A percentile compares a stretch with the other conserved stretches of the same genome.
Conservation (phyloP, 1,140 invertebrate species). For the Leptestheria dahalacensis region DNA sequence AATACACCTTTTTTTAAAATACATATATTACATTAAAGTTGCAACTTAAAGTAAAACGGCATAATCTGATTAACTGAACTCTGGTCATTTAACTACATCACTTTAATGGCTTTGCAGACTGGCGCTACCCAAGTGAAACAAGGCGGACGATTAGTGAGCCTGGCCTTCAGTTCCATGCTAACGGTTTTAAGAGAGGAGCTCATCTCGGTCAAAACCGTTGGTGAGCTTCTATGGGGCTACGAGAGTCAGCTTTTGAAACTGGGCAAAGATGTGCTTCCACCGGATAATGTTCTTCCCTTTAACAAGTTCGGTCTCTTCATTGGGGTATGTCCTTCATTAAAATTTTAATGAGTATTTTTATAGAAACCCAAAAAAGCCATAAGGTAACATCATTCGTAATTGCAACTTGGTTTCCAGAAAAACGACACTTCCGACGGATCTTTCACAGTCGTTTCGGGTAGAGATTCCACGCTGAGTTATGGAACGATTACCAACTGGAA, state of each 20-base stretch:
- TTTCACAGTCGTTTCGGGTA: conserved; percentile 62
- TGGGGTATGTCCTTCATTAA: conserved; percentile 47
- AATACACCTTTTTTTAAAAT: too few relatives aligned
- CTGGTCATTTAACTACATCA: background rate
- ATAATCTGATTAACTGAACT: background rate
- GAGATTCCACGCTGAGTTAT: conserved; percentile 51
- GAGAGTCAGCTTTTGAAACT: conserved; percentile 74
- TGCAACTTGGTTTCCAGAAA: conserved; percentile 54
- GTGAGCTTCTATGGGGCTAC: conserved; percentile 84
- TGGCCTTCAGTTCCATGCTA: conserved; percentile 74
- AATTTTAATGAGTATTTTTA: background rate
- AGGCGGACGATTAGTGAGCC: conserved; percentile 58
- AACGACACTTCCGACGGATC: conserved; percentile 50
- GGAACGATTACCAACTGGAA: conserved; percentile 64
- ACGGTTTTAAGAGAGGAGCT: conserved; percentile 77
- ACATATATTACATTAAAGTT: too few relatives aligned
- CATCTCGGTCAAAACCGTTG: conserved; percentile 71
- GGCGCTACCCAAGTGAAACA: conserved; percentile 73
- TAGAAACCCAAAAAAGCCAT: too few relatives aligned
- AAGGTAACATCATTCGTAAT: too few relatives aligned
- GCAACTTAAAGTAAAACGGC: background rate
- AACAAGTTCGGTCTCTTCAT: conserved; percentile 82
- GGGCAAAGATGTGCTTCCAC: conserved; percentile 72
- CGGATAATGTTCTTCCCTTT: conserved; percentile 76
- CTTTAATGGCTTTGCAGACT: conserved; percentile 32